Conservation (phyloP, 2,888 invertebrate species). For the Philereme transversata region DNA sequence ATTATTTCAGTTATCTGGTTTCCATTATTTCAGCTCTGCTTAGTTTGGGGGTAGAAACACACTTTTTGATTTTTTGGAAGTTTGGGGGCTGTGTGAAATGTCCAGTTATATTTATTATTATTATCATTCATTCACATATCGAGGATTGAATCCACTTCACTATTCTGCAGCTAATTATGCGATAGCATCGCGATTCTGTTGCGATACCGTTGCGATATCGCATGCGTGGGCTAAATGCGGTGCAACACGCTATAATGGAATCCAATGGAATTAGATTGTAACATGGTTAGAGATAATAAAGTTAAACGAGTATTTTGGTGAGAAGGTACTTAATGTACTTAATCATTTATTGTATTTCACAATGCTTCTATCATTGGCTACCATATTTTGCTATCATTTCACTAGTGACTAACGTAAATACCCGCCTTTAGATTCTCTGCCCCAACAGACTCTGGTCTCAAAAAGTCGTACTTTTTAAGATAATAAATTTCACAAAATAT, state of each 20-base stretch:
- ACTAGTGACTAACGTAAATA: too few relatives aligned
- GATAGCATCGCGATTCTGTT: conserved; percentile 35
- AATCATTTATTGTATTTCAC: too few relatives aligned
- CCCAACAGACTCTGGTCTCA: too few relatives aligned
- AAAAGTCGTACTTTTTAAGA: background rate
- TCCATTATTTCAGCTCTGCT: too few relatives aligned
- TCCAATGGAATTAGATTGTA: background rate
- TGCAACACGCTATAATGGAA: conserved; percentile 29
- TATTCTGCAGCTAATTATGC: conserved; percentile 33
- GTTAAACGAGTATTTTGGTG: background rate
- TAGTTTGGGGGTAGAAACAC: too few relatives aligned
- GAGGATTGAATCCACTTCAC: conserved; percentile 13
- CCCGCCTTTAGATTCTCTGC: too few relatives aligned
- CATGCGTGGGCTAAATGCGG: conserved; percentile 29
- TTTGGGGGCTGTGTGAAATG: too few relatives aligned
- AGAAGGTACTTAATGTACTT: background rate
- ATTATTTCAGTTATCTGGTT: too few relatives aligned
- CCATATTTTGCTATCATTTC: too few relatives aligned
- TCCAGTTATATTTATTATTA: too few relatives aligned
- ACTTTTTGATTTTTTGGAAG: too few relatives aligned
- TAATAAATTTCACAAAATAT: conserved; percentile 14
- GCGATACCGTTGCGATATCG: conserved; percentile 34
- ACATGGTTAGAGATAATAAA: background rate
- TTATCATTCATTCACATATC: background rate
- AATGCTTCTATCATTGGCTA: too few relatives aligned